Evolutionary conservation across 2,888 invertebrate species (phyloP), one percentile per base, ranked within the genome.

Genomic region (Isoperla grammatica): DNA sequence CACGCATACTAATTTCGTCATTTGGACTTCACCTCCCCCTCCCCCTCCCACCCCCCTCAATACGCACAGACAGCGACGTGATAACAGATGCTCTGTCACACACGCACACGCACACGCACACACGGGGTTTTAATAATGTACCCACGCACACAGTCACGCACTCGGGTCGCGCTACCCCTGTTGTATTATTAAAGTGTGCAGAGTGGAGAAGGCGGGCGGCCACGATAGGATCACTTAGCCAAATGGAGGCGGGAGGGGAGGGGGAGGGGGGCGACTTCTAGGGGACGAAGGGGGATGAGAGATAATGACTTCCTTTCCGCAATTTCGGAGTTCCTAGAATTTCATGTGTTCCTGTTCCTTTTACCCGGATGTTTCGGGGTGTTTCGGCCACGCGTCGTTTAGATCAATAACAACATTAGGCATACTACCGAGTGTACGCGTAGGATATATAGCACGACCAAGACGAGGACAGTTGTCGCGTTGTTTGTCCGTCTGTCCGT

Each of bases 231-330:
- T 40, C 42, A 40, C 42, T 40, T 40, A 40, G 42, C 42, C 42
- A 40, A 15, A 40, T 12, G 11, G 37, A 37, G 15, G 15, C n/a
- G 42, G 15, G 42, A 4, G 42, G 3, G 29, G 15, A 12, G 3
- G 3, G 3, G 42, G 4, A 40, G 11, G 42, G 15, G 42, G 15
- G 23, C 6, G 37, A 37, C 11, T 9, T 37, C 11, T 11, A 37
- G 15, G 15, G 3, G 3, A 6, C 5, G 4, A 40, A 40, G 42
- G 15, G 42, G 15, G 23, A 20, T 45, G 29, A 50, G 29, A 50
- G 29, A 50, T 50, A 50, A 50, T 29, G 49, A 50, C 49, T 50
- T 50, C 49, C 49, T 50, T 23, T 29, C 29, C 17, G 49, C 23
- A 12, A 40, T 29, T 29, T 29, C 29, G 29, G 29, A 29, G 29